phyloP scores from a whole-genome alignment of 2,113 vertebrate genomes.

The Diglossa brunneiventris region DNA sequence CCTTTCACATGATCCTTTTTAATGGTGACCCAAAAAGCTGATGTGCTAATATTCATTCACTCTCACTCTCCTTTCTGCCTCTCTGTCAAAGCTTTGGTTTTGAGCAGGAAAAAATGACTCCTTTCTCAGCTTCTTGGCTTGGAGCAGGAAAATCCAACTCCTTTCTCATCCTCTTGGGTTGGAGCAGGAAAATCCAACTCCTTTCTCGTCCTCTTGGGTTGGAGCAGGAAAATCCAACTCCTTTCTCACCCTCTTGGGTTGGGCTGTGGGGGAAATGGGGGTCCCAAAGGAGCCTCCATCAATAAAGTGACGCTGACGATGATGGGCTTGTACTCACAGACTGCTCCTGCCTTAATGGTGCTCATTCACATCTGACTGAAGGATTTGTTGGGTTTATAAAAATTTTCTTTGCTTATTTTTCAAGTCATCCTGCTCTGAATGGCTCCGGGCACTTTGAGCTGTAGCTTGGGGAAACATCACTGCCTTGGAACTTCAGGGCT shows the following conservation, averaged over 20 bases:
- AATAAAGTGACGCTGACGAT: not conserved
- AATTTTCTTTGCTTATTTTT: not conserved
- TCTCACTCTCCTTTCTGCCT: not conserved
- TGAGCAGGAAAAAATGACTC: not conserved
- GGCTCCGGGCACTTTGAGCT: not conserved
- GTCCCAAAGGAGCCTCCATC: not conserved
- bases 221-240: too few relatives aligned
- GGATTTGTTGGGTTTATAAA: not conserved
- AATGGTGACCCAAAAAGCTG: constrained; percentile 61
- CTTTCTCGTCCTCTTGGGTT: too few relatives aligned
- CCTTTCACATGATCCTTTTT: constrained; percentile 66
- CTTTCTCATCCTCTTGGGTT: not conserved
- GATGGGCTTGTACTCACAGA: not conserved
- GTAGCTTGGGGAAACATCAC: not conserved
- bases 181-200: not conserved
- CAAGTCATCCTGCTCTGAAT: not conserved
- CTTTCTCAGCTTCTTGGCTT: not conserved
- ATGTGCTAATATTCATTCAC: constrained; percentile 20
- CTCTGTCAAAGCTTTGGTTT: not conserved
- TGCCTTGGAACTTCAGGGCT: not conserved
- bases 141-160: not conserved
- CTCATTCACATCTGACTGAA: not conserved
- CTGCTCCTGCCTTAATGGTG: not conserved
- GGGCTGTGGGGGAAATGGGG: not conserved
- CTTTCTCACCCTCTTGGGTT: not conserved